Base-by-base conservation (phyloP, 2,797 vertebrate species). In the Hemitrygon akajei region DNA sequence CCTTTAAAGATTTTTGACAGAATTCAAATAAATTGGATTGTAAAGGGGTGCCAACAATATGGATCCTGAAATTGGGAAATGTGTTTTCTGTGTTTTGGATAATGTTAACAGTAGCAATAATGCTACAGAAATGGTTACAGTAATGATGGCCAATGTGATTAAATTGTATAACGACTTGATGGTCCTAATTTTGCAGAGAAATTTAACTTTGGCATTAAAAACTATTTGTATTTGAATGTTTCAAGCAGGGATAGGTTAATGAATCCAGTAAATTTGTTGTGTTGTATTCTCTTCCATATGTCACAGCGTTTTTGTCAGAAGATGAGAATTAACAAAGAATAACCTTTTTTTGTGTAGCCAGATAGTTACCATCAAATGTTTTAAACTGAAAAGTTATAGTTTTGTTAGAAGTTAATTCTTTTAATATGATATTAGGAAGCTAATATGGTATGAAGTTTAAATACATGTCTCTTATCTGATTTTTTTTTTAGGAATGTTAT, bases 401-500 rank as follows among this genome's bases (percentile, higher is more conserved):
- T 92, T 25, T 66, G 12, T 56, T 30, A 58, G 0, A 76, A 16
- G 47, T 30, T 18, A 75, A 92, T 75, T 92, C 37, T 3, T 92
- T 91, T 73, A 1, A 16, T 73, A 5, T 58, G 40, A 16, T 73
- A 71, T 27, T 93, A 69, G 58, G 5, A 76, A 30, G 47, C 71
- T 69, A 69, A 34, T 37, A 12, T 69, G n/a, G 5, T n/a, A 69
- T 69, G 60, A 86, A 60, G 37, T 75, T 75, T 89, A 37, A 91
- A 37, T 37, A 37, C 37, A 18, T 37, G 34, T 47, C 47, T 76
- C 1, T 76, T 69, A 63, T 40, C 63, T 71, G 63, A 71, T 91
- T 71, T 93, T 10, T 91, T 76, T 93, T 7, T 27, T 37, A 99
- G 99, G 98, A 99, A 95, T 99, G 98, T 95, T 99, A 99, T 0